A percentile compares a stretch with the other conserved stretches of the same genome.
phyloP scores from a whole-genome alignment of 37 sponge, comb jelly and placozoan species.

The Geodia barretti region DNA sequence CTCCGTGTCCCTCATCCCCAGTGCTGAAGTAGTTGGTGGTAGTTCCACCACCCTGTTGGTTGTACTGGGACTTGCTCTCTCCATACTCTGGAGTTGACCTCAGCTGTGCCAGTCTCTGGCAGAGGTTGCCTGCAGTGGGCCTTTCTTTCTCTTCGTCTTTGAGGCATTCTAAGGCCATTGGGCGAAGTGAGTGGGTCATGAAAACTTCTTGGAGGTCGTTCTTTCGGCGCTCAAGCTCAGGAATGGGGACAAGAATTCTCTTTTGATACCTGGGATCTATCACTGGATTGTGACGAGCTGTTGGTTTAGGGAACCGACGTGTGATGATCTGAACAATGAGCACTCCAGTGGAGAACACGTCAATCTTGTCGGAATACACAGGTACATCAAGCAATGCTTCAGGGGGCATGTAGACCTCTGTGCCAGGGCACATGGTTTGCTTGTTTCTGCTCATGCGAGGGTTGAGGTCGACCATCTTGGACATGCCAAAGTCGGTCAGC shows the following conservation, averaged over 20 bases:
- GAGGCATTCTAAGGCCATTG: conserved; percentile 33
- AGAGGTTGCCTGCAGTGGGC: conserved; percentile 32
- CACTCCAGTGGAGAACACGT: conserved; percentile 45
- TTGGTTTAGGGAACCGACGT: conserved; percentile 49
- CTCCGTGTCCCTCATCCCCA: no score
- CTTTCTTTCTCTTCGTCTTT: conserved; percentile 30
- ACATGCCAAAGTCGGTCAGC: conserved; percentile 49
- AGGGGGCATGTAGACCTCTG: conserved; percentile 52
- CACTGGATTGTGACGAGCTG: no score
- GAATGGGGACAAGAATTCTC: no score
- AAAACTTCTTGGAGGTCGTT: conserved; percentile 29
- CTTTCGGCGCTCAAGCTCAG: conserved; percentile 39
- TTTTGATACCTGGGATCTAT: no score
- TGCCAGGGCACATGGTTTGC: conserved; percentile 45
- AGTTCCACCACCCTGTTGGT: no score
- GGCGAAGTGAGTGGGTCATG: conserved; percentile 13
- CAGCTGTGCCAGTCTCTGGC: conserved; percentile 8
- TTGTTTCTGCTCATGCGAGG: conserved; percentile 24
- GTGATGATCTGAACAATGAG: conserved; percentile 36
- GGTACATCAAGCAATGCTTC: conserved; percentile 47
- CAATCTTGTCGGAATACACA: conserved; percentile 47
- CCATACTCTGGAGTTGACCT: conserved; percentile 1
- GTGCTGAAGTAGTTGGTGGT: no score
- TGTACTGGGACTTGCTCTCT: no score
- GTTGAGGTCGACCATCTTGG: conserved; percentile 43